phyloP scores from a whole-genome alignment of 2,113 vertebrate species.

The Crotalus horridus region DNA sequence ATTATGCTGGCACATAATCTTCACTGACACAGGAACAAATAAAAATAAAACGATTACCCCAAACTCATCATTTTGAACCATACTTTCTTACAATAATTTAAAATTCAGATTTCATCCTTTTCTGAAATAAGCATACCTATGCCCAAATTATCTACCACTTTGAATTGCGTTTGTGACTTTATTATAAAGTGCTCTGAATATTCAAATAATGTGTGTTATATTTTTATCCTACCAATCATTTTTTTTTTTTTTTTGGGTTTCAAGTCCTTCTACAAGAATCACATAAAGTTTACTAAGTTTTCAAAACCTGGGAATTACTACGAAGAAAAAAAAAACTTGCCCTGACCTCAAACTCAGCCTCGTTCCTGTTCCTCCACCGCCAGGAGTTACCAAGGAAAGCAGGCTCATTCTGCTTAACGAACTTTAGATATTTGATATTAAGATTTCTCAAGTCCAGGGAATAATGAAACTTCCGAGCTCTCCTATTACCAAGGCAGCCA shows the following conservation, averaged over 20 bases:
- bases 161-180: neutral
- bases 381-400: neutral
- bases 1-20: neutral
- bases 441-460: neutral
- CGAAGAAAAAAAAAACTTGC: neutral
- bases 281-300: neutral
- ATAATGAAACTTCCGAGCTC: neutral
- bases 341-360: neutral
- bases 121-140: neutral
- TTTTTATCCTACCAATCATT: neutral
- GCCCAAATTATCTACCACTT: neutral
- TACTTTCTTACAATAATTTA: neutral
- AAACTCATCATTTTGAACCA: neutral
- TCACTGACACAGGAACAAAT: neutral
- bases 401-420: neutral
- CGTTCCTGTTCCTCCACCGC: neutral
- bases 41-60: neutral
- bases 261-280: neutral
- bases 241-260: neutral
- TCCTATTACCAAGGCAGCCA: neutral
- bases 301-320: neutral
- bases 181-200: neutral
- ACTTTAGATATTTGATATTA: neutral
- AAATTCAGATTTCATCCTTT: neutral
- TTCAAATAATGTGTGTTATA: neutral